Conservation (phyloP, 2,113 vertebrate species). For the Odobenus rosmarus region DNA sequence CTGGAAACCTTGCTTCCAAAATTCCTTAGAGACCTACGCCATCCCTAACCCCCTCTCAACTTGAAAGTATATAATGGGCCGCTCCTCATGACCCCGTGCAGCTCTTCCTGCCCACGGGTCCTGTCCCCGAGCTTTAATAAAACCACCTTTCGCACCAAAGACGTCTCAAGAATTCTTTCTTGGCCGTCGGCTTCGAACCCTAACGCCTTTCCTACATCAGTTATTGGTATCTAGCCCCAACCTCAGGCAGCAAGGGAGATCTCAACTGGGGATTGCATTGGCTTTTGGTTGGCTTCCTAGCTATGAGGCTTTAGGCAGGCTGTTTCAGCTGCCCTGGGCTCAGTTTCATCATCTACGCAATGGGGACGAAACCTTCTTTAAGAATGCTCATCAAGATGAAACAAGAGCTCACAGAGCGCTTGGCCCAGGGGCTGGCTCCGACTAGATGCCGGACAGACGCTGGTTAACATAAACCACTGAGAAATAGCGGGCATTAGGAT, state of each 20-base stretch:
- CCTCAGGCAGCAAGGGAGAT: background rate
- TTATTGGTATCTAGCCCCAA: background rate
- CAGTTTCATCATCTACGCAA: background rate
- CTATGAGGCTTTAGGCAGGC: background rate
- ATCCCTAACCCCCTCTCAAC: no score
- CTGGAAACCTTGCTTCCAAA: no score
- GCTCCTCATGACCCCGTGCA: no score
- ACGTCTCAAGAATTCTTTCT: no score
- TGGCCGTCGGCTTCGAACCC: no score
- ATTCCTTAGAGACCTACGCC: no score
- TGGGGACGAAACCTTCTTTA: background rate
- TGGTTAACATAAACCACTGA: background rate
- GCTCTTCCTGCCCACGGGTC: no score
- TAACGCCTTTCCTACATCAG: background rate
- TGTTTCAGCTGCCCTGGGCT: background rate
- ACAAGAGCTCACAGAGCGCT: background rate
- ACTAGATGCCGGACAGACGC: background rate
- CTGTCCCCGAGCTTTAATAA: no score
- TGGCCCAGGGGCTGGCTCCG: background rate
- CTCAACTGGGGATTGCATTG: accelerated
- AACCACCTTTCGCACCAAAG: no score
- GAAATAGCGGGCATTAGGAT: background rate
- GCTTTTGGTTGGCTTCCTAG: background rate
- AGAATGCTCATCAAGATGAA: background rate
- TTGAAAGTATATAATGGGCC: no score